Evolutionary conservation across 64 coral and sea anemone species (phyloP).

Genomic region (Orbicella faveolata): DNA sequence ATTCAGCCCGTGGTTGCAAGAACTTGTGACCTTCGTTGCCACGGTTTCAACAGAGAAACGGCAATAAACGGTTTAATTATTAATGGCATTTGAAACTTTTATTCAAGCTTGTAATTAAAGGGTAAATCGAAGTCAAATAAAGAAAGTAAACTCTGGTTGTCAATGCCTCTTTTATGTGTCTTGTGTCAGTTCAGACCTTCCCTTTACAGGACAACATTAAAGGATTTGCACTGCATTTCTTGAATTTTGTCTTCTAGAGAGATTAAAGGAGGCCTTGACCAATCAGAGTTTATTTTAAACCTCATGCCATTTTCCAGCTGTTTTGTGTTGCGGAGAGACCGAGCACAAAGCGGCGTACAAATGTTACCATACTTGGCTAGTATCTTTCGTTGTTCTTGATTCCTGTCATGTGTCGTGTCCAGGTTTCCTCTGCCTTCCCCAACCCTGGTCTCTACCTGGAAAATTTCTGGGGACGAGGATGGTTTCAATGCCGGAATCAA

Average conservation of each 20-base stretch:
- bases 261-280: constrained; percentile 1
- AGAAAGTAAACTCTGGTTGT: constrained; percentile 35
- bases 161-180: constrained; percentile 10
- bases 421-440: constrained; percentile 81
- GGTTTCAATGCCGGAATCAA: constrained; percentile 60
- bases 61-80: not conserved
- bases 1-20: no score
- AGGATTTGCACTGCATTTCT: not conserved
- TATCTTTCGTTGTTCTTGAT: not conserved
- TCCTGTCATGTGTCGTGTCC: not conserved
- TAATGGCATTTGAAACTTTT: not conserved
- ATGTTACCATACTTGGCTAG: not conserved
- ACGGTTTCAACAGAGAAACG: no score
- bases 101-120: not conserved
- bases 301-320: no score
- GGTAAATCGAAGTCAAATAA: not conserved
- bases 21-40: no score
- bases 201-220: no score
- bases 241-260: not conserved
- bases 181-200: not conserved
- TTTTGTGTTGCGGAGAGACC: not conserved
- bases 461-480: constrained; percentile 71
- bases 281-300: constrained; percentile 16
- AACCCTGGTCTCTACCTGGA: constrained; percentile 76
- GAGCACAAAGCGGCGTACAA: no score